Base-by-base conservation (phyloP, 2,888 invertebrate species). In the Tryphoninae sp. region DNA sequence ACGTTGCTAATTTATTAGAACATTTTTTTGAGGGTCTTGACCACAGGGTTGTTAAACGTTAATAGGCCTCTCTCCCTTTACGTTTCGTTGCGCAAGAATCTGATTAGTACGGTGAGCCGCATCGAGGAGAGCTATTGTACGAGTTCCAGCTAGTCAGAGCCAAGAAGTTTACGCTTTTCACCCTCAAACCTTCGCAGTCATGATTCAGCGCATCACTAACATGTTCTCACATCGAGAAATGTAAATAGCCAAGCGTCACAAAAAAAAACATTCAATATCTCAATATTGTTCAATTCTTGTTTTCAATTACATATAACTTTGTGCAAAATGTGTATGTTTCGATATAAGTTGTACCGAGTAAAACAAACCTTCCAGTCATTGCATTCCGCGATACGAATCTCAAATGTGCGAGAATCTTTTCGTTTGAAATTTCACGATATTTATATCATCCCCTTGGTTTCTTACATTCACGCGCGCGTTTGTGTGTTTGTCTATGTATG, bases 71-170 rank as follows among this genome's bases (percentile, higher is more conserved):
- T 58, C 45, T 67, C 58, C 58, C 71, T 58, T 26, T 23, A 23
- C 40, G 79, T 73, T 19, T 26, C 65, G 80, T 87, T 86, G 79
- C 84, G 83, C 82, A 86, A 87, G 83, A 86, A 87, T 86, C 85
- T 86, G 79, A 83, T 87, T 86, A 87, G 86, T 69, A 42, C 55
- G 23, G 64, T 51, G 33, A n/a, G 23, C 9, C 16, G 13, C 23
- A n/a, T 62, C 23, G 59, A 71, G 62, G 67, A 33, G 59, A 61
- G 81, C 59, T 68, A 64, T 86, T 85, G 83, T 86, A 86, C 75
- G 84, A 83, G 82, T 86, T 86, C 83, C 69, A 77, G 55, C 55
- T 65, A 40, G 40, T n/a, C 51, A 16, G 16, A 69, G 42, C 67
- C 26, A n/a, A 71, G 67, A 42, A 45, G 61, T 71, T 61, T 67